Percentiles rank a stretch among this genome's conserved stretches.
Evolutionary conservation across 1,140 invertebrate genomes (phyloP).

Genomic region (Maconellicoccus hirsutus): DNA sequence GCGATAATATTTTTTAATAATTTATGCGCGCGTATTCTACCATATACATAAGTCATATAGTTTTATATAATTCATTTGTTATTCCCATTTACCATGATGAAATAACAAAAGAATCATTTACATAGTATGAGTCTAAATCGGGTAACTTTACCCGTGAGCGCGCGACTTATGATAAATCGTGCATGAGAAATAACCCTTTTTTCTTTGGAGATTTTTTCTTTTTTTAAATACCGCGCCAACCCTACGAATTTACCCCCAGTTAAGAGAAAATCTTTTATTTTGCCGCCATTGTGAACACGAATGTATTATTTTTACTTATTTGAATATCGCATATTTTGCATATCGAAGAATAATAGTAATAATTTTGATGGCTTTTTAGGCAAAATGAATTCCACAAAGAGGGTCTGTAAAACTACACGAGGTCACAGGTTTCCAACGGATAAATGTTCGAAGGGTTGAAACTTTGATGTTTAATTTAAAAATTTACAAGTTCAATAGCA

Average conservation of each 20-base stretch:
- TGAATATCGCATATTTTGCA: slow-evolving; percentile 9
- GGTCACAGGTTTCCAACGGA: not conserved
- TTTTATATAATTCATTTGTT: slow-evolving; percentile 10
- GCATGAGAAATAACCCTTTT: not conserved
- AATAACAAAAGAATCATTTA: slow-evolving; percentile 5
- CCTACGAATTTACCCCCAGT: not conserved
- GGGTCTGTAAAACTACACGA: not conserved
- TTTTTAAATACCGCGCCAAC: not conserved
- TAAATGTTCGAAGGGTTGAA: not conserved
- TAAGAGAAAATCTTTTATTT: not conserved
- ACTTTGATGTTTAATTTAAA: too few relatives aligned
- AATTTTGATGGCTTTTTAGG: slow-evolving; percentile 9
- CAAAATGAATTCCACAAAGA: not conserved
- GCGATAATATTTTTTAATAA: slow-evolving; percentile 5
- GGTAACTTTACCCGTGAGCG: not conserved
- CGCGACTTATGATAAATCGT: slow-evolving; percentile 3
- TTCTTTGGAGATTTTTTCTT: not conserved
- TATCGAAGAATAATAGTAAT: not conserved
- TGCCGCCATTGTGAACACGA: not conserved
- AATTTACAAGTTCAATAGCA: not conserved
- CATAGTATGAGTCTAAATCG: not conserved
- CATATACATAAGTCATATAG: not conserved
- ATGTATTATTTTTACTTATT: slow-evolving; percentile 6
- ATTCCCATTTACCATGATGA: not conserved
- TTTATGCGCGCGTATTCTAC: not conserved